Conservation (phyloP, 2,113 vertebrate genomes). For the Podarcis muralis region DNA sequence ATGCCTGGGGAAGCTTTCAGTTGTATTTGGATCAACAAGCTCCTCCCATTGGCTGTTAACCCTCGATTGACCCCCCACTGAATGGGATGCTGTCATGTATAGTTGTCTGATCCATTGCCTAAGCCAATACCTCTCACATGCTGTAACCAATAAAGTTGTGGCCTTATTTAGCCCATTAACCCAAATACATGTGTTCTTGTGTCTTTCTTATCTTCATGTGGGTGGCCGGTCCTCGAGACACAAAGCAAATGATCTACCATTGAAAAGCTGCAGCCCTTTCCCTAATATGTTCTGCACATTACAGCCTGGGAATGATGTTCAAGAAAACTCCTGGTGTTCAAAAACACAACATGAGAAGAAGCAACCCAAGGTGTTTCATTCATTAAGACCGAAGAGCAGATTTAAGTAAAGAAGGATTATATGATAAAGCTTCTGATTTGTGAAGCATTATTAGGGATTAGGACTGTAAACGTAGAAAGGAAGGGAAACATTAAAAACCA, state of each 20-base stretch:
- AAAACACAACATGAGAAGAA: background rate
- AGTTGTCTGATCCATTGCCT: too few species aligned
- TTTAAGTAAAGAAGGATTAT: slow-evolving; percentile 34
- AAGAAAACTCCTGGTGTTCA: background rate
- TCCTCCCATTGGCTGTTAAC: too few species aligned
- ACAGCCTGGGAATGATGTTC: background rate
- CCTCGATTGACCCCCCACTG: too few species aligned
- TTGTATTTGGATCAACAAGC: too few species aligned
- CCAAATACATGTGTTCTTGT: too few species aligned
- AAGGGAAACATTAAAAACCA: slow-evolving; percentile 32
- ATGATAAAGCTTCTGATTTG: slow-evolving; percentile 30
- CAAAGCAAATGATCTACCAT: background rate
- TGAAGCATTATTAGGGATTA: slow-evolving; percentile 33
- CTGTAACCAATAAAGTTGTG: too few species aligned
- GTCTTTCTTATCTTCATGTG: too few species aligned
- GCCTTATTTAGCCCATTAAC: too few species aligned
- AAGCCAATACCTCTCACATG: too few species aligned
- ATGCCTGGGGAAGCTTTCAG: too few species aligned
- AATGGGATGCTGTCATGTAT: too few species aligned
- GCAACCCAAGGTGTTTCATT: background rate
- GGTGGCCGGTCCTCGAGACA: too few species aligned
- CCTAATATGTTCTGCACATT: background rate
- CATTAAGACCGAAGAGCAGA: background rate
- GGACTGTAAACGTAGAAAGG: slow-evolving; percentile 40
- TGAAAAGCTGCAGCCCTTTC: background rate